A percentile compares a stretch with the other conserved stretches of the same genome.
Evolutionary conservation across 2,888 invertebrate species (phyloP).

Genomic region (Oxytorus armatus): DNA sequence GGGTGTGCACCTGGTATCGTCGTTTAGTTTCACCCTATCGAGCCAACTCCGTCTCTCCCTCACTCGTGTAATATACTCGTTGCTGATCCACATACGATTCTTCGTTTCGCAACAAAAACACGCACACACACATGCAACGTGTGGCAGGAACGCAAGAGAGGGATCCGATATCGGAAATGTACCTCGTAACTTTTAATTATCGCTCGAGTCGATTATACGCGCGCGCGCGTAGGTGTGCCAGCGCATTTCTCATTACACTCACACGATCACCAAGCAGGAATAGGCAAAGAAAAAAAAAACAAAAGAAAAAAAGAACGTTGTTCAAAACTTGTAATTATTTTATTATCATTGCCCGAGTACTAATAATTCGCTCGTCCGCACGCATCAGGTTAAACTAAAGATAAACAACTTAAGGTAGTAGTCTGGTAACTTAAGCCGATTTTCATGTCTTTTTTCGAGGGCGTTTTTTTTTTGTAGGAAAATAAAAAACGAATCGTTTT

Average conservation of each 20-base stretch:
- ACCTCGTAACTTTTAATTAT: slow-evolving; percentile 67
- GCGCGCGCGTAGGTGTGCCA: not conserved
- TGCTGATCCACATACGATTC: slow-evolving; percentile 27
- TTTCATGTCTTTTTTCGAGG: too few species aligned
- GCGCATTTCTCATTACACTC: slow-evolving; percentile 25
- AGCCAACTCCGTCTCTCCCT: slow-evolving; percentile 22
- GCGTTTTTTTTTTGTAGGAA: too few species aligned
- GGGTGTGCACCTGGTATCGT: slow-evolving; percentile 70
- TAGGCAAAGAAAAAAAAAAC: not conserved
- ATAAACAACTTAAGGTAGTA: too few species aligned
- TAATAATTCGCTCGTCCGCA: not conserved
- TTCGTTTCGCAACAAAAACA: slow-evolving; percentile 31
- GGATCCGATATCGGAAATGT: slow-evolving; percentile 60
- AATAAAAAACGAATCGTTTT: too few species aligned
- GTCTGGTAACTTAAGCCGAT: too few species aligned
- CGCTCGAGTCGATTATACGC: slow-evolving; percentile 28
- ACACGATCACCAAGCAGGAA: not conserved
- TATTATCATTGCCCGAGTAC: not conserved
- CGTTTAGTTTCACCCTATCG: slow-evolving; percentile 56
- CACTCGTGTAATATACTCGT: slow-evolving; percentile 38
- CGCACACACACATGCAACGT: too few species aligned
- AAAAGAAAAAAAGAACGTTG: not conserved
- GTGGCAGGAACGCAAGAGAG: slow-evolving; percentile 35
- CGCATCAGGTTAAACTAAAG: too few species aligned
- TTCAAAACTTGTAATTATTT: not conserved